Conservation (phyloP, 53 echinoderm and acorn worm genomes). For the Actinopyga echinites region DNA sequence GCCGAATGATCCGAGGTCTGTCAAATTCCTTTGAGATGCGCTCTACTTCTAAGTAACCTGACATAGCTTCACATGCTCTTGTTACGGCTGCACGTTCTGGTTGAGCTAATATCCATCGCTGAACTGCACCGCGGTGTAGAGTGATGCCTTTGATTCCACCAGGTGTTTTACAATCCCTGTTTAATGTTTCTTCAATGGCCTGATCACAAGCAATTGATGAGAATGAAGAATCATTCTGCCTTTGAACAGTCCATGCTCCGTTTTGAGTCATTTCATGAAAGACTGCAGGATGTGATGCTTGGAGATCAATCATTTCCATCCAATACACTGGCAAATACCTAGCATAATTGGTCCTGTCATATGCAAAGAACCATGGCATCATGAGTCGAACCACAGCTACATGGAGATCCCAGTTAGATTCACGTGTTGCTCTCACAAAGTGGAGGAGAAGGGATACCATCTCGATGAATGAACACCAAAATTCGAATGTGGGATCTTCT, state of each 20-base stretch:
- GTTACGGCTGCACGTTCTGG: conserved; percentile 54
- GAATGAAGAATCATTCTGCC: conserved; percentile 40
- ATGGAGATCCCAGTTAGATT: conserved; percentile 49
- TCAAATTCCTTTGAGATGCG: conserved; percentile 40
- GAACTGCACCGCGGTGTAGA: conserved; percentile 30
- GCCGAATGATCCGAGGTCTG: conserved; percentile 23
- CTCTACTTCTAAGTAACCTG: background rate
- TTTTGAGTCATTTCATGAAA: background rate
- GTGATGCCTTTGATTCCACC: conserved; percentile 46
- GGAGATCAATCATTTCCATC: conserved; percentile 48
- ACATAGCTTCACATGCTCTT: conserved; percentile 54
- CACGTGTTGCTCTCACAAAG: conserved; percentile 56
- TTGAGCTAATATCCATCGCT: conserved; percentile 51
- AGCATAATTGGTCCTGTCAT: conserved; percentile 49
- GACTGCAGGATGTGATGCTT: conserved; percentile 17
- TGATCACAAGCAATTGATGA: conserved; percentile 53
- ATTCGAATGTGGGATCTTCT: conserved; percentile 47
- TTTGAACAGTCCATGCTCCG: conserved; percentile 53
- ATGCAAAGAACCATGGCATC: conserved; percentile 53
- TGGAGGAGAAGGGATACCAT: conserved; percentile 47
- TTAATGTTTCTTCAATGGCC: conserved; percentile 59
- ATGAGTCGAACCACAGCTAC: conserved; percentile 24
- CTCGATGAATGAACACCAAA: conserved; percentile 60
- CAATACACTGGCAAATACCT: conserved; percentile 51
- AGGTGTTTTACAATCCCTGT: conserved; percentile 60